Evolutionary conservation across 1,140 invertebrate species (phyloP).

Genomic region (Drosophila ohnishii): DNA sequence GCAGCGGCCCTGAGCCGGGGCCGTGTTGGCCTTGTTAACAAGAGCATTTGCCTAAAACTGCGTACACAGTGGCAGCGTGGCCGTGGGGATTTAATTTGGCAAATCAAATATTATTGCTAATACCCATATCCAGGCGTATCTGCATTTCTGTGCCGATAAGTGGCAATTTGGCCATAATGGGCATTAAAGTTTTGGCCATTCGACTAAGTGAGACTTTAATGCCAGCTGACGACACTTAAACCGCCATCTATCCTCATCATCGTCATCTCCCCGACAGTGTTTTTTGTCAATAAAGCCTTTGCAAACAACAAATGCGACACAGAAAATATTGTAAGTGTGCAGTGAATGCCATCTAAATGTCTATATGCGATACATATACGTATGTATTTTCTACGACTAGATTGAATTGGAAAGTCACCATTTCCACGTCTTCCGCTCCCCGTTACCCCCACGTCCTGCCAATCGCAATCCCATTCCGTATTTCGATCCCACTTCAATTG

Average conservation of each 20-base stretch:
- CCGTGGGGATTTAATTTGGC: constrained; percentile 46
- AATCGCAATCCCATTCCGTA: constrained; percentile 18
- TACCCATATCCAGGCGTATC: constrained; percentile 30
- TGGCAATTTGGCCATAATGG: constrained; percentile 53
- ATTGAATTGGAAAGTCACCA: constrained; percentile 66
- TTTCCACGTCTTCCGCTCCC: constrained; percentile 8
- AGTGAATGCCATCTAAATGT: constrained; percentile 55
- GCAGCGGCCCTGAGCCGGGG: not conserved
- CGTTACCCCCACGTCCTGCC: not conserved
- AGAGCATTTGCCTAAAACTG: constrained; percentile 68
- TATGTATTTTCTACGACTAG: constrained; percentile 53
- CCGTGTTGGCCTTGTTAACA: constrained; percentile 70
- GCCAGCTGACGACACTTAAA: constrained; percentile 30
- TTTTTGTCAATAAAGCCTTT: constrained; percentile 52
- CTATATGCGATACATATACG: constrained; percentile 56
- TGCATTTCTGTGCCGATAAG: constrained; percentile 51
- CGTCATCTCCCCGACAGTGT: constrained; percentile 33
- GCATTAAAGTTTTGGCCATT: constrained; percentile 50
- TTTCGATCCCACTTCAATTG: constrained; percentile 67
- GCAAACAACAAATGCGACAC: constrained; percentile 53
- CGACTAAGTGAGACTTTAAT: constrained; percentile 36
- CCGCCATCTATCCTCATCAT: constrained; percentile 47
- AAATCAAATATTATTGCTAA: constrained; percentile 77
- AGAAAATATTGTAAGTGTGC: constrained; percentile 65
- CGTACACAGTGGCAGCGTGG: constrained; percentile 33